phyloP scores from a whole-genome alignment of 2,888 invertebrate species.

The Stenchaetothrips biformis region DNA sequence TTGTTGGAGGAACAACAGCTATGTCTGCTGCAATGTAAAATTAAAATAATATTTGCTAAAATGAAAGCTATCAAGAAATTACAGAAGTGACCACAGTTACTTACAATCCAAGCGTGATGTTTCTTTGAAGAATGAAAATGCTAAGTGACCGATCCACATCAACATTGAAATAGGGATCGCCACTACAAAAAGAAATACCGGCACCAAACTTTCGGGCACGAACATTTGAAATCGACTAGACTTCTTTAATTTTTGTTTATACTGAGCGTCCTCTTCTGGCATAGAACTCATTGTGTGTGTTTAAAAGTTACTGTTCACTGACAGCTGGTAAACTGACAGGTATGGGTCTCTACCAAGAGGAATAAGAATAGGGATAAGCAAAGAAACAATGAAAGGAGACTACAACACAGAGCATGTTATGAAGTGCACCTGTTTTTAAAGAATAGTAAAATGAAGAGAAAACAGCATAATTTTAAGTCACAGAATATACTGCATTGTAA shows the following conservation, averaged over 20 bases:
- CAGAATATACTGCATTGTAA: too few relatives aligned
- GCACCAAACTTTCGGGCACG: constrained; percentile 38
- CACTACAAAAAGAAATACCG: constrained; percentile 60
- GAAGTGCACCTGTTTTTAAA: too few relatives aligned
- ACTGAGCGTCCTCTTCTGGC: background rate
- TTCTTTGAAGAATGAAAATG: constrained; percentile 57
- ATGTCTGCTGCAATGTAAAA: constrained; percentile 49
- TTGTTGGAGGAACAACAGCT: constrained; percentile 56
- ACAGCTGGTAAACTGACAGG: background rate
- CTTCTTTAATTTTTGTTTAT: background rate
- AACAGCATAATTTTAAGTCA: too few relatives aligned
- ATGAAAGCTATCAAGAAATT: constrained; percentile 2
- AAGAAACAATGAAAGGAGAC: too few relatives aligned
- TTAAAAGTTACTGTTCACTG: background rate
- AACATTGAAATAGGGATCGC: constrained; percentile 71
- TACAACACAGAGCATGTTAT: too few relatives aligned
- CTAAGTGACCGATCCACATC: constrained; percentile 67
- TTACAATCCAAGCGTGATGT: constrained; percentile 43
- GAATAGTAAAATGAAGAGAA: too few relatives aligned
- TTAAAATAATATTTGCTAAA: background rate
- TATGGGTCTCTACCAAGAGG: background rate
- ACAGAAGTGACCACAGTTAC: constrained; percentile 41
- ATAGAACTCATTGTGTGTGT: background rate
- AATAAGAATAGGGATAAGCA: too few relatives aligned
- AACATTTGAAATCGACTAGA: background rate